Evolutionary conservation across 2,888 invertebrate species (phyloP), one percentile per base, ranked within the genome.

Genomic region (Himalopsyche tibetana): DNA sequence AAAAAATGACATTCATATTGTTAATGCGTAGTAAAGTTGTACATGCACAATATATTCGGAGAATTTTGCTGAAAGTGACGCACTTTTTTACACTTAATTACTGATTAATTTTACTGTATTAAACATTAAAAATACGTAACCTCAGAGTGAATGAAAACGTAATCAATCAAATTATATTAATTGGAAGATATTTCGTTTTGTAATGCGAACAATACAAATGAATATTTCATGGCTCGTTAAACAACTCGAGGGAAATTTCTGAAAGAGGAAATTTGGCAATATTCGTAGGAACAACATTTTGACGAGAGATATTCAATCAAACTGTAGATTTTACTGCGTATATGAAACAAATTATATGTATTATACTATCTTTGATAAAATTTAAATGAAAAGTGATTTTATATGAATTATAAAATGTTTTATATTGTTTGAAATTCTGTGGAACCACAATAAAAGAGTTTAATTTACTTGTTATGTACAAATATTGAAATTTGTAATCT

Each of bases 211-310:
- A 63, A n/a, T 63, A 11, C 8, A 6, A 11, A 19, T 63, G 19
- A 63, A 63, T 28, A 63, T 19, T 63, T 19, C 11, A 63, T 63
- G 63, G 63, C 63, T 63, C 63, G 63, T 63, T 63, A 63, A 63
- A 63, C 63, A n/a, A 63, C 28, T 19, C 63, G 9, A 28, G 63
- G 1, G 63, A 63, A 63, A 63, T 63, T n/a, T 63, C 19, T 63
- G 63, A 9, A 63, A 63, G 63, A 63, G 63, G 63, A 63, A 63
- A 63, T 63, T 63, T 19, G 63, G 63, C n/a, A 63, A 63, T 63
- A 63, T 28, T 63, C 63, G 19, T 63, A 15, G 0, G 19, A 63
- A 63, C 63, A 19, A 63, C 63, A 63, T 63, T 63, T 63, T 19
- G 63, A 63, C 11, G 63, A 8, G 8, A 19, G 19, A 28, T 19